A percentile compares a stretch with the other conserved stretches of the same genome.
Evolutionary conservation across 1,140 invertebrate species (phyloP).

Genomic region (Elysia chlorotica): DNA sequence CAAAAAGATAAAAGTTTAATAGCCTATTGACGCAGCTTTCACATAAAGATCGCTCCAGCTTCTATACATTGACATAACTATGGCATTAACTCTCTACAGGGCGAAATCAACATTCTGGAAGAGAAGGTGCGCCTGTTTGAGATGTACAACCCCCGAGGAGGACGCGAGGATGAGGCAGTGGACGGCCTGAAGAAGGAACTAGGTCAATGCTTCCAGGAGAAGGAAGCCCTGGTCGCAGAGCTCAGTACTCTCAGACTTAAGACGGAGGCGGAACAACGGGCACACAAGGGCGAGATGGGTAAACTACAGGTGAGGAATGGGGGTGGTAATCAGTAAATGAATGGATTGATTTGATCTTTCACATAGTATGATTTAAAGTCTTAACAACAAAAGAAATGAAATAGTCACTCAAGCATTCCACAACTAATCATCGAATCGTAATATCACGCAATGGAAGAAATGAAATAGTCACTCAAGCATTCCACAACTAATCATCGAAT

Average conservation of each 20-base stretch:
- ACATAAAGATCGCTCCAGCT: too few species aligned
- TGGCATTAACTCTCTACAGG: conserved; percentile 15
- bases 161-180: conserved; percentile 38
- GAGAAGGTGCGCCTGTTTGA: conserved; percentile 49
- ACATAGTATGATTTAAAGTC: too few species aligned
- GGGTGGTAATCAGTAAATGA: background rate
- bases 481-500: too few species aligned
- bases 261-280: conserved; percentile 34
- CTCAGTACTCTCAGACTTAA: conserved; percentile 31
- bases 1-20: too few species aligned
- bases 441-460: too few species aligned
- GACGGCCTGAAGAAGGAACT: conserved; percentile 38
- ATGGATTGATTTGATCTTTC: too few species aligned
- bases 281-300: conserved; percentile 36
- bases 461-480: too few species aligned
- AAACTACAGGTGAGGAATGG: conserved; percentile 31
- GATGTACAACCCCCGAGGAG: conserved; percentile 22
- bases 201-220: conserved; percentile 38
- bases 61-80: too few species aligned
- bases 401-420: too few species aligned
- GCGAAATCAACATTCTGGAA: conserved; percentile 37
- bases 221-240: conserved; percentile 44
- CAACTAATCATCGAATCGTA: too few species aligned
- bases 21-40: too few species aligned
- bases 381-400: too few species aligned